Conservation (phyloP, 2,888 invertebrate species). For the Chrysomela aeneicollis region DNA sequence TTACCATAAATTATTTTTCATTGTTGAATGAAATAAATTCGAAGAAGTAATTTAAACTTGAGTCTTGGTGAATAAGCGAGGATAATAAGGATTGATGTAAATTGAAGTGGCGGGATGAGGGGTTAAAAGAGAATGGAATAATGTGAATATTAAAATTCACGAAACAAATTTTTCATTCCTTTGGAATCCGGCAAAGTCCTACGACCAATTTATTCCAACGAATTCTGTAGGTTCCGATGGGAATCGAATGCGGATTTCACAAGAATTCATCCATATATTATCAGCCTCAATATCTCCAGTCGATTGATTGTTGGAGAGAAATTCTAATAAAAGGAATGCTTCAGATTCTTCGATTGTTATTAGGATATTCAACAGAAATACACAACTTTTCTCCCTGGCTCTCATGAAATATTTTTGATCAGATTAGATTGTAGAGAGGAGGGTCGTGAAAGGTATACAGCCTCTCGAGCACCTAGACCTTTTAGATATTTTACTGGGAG, state of each 20-base stretch:
- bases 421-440: too few species aligned
- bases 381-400: too few species aligned
- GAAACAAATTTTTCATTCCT: slow-evolving; percentile 48
- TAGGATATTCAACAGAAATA: too few species aligned
- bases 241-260: slow-evolving; percentile 1
- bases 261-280: background rate
- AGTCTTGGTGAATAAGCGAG: slow-evolving; percentile 39
- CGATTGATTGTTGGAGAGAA: background rate
- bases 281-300: background rate
- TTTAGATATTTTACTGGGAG: too few species aligned
- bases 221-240: background rate
- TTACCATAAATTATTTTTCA: slow-evolving; percentile 37
- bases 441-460: too few species aligned
- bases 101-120: slow-evolving; percentile 41
- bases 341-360: background rate
- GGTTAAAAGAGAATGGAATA: slow-evolving; percentile 44
- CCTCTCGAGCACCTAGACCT: too few species aligned
- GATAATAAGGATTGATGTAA: slow-evolving; percentile 43
- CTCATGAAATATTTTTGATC: too few species aligned
- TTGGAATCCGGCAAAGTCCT: slow-evolving; percentile 44
- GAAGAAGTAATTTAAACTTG: slow-evolving; percentile 42
- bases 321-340: too few species aligned
- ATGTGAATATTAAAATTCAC: slow-evolving; percentile 49
- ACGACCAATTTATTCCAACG: slow-evolving; percentile 35
- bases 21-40: slow-evolving; percentile 41